Base-by-base conservation (phyloP, 1,140 invertebrate species). In the Akabosia matsudoensis region DNA sequence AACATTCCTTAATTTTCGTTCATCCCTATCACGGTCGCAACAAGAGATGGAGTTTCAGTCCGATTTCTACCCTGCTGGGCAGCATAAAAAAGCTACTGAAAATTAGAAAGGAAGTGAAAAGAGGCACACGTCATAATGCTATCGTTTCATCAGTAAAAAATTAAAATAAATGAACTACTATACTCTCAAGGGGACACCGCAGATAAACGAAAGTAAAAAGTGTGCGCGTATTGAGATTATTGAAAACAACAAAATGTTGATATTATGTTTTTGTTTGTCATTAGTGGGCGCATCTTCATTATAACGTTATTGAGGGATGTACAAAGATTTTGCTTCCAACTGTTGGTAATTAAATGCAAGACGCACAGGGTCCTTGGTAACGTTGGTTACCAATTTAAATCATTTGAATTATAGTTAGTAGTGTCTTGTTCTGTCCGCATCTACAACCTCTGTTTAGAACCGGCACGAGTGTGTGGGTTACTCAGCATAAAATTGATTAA, bases 401-500 rank as follows among this genome's bases (percentile, higher is more conserved):
- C n/a, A n/a, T n/a, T n/a, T n/a, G n/a, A n/a, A n/a, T n/a, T n/a
- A n/a, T n/a, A n/a, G n/a, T n/a, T n/a, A n/a, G n/a, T n/a, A n/a
- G n/a, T n/a, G n/a, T n/a, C n/a, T n/a, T n/a, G n/a, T n/a, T n/a
- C n/a, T n/a, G n/a, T n/a, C n/a, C n/a, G n/a, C n/a, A n/a, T n/a
- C n/a, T n/a, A n/a, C n/a, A n/a, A n/a, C n/a, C n/a, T n/a, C n/a
- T n/a, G n/a, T n/a, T n/a, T n/a, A n/a, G n/a, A n/a, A n/a, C n/a
- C n/a, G n/a, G n/a, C n/a, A n/a, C n/a, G n/a, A n/a, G n/a, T n/a
- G 24, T 13, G 31, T 67, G 7, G 26, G 31, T 67, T 67, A 67
- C 26, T 67, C 61, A 67, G 61, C 61, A 67, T 14, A 67, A 67
- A 30, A 30, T 67, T 24, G 54, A 61, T 61, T 61, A 22, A 7